Conservation (phyloP, 2,113 vertebrate species). For the Gobiocypris rarus region DNA sequence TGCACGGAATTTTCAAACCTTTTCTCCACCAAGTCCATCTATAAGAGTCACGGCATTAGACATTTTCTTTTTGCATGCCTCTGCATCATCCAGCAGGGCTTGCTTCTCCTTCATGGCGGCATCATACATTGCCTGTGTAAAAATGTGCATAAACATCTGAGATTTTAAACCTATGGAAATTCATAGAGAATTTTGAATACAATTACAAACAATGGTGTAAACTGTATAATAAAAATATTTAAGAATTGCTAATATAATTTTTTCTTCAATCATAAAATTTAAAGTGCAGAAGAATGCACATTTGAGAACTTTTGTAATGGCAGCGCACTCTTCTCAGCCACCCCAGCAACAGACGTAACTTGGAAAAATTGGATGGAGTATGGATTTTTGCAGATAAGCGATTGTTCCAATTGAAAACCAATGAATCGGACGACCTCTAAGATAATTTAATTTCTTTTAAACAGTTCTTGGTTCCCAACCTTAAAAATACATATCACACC, state of each 20-base stretch:
- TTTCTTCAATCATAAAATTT: not conserved
- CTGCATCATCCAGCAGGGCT: slow-evolving; percentile 78
- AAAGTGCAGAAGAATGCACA: not conserved
- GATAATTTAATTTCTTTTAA: not conserved
- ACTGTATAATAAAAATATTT: not conserved
- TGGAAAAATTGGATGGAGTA: too few species aligned
- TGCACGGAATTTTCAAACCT: slow-evolving; percentile 66
- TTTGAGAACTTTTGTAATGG: not conserved
- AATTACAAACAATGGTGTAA: not conserved
- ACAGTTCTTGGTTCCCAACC: not conserved
- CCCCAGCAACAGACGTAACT: too few species aligned
- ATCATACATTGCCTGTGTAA: slow-evolving; percentile 76
- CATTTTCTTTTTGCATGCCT: slow-evolving; percentile 81
- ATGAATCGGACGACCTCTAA: too few species aligned
- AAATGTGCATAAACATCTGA: not conserved
- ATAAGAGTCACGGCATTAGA: slow-evolving; percentile 81
- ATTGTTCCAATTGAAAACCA: too few species aligned
- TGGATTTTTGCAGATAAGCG: too few species aligned
- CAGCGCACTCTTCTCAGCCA: too few species aligned
- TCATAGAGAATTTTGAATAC: not conserved
- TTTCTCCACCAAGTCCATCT: slow-evolving; percentile 82
- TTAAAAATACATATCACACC: slow-evolving; percentile 50
- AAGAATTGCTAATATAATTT: not conserved
- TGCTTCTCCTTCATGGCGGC: slow-evolving; percentile 82
- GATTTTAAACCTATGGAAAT: not conserved